Evolutionary conservation across 92 coral and sea anemone species (phyloP), one percentile per base, ranked within the genome.

Genomic region (Zoanthus solanderi): DNA sequence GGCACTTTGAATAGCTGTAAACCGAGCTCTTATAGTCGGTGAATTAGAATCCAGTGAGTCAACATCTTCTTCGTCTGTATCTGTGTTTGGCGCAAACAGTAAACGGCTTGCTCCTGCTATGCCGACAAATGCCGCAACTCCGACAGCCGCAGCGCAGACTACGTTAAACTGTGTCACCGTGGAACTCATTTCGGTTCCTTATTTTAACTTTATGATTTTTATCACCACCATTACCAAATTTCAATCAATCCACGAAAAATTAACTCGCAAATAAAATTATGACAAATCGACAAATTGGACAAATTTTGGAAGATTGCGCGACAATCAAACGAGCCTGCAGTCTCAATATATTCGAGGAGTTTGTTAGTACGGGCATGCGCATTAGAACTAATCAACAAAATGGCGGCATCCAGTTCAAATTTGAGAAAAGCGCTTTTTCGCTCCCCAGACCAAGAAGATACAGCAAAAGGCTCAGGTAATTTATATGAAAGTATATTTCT

Each of bases 381-480:
- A 46, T 31, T 61, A 15, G 72, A 37, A n/a, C 42, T 42, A 15
- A n/a, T 13, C 78, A 48, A 71, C 82, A 93, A 93, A 78, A 95
- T 95, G 99, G 99, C 99, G 95, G 91, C 92, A 31, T 85, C 83
- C 11, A 87, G 87, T 56, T 87, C 83, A 37, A 65, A 88, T 7
- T 89, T 89, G 50, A 92, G 99, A 90, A 97, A 95, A 81, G 95
- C 95, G 47, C 97, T 97, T 57, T 97, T 97, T 90, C 92, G 92
- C 44, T 94, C 99, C 14, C 99, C 98, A 85, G 85, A 77, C 71
- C 57, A 89, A 81, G 91, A 83, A 47, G 91, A 87, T 16, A 78
- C 78, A 17, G 61, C 87, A n/a, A 85, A 93, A 87, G 42, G 89
- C 68, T 83, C 98, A 89, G 98, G 98, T 95, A 42, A 81, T 63